These are phyloP conservation scores for Oscheius myriophilus DNA, from an alignment of 2,888 invertebrate species.

Conservation along the genomic window DNA sequence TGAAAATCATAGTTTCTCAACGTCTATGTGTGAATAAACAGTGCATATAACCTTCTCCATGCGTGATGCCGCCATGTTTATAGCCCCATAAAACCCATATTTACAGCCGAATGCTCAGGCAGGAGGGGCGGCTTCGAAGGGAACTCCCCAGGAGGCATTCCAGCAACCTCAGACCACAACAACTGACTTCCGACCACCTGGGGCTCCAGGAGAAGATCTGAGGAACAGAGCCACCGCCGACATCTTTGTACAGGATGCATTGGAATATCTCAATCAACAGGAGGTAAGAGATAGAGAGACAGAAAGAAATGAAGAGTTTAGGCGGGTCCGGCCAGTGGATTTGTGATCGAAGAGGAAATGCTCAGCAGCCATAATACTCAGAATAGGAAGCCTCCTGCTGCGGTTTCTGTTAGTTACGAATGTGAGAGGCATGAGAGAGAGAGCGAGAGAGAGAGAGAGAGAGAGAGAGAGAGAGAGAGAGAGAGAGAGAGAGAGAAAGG, in stretches of 20 bases:
- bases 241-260: slow-evolving; percentile 60
- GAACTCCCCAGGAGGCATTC: background rate
- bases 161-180: background rate
- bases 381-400: slow-evolving; percentile 17
- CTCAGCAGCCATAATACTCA: slow-evolving; percentile 51
- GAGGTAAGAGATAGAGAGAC: no score
- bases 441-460: no score
- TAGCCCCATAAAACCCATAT: no score
- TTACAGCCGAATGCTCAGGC: no score
- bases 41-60: no score
- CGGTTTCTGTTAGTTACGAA: background rate
- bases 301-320: slow-evolving; percentile 8
- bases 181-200: background rate
- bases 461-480: no score
- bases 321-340: slow-evolving; percentile 37
- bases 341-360: slow-evolving; percentile 70
- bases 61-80: no score
- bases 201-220: slow-evolving; percentile 43
- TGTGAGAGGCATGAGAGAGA: no score
- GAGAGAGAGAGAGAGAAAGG: no score
- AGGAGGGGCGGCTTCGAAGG: no score
- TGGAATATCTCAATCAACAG: slow-evolving; percentile 55
- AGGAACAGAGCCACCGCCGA: slow-evolving; percentile 57
- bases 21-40: no score
- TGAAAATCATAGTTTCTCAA: no score